Evolutionary conservation across 2,113 vertebrate genomes (phyloP).

Genomic region (Fulmarus glacialis): DNA sequence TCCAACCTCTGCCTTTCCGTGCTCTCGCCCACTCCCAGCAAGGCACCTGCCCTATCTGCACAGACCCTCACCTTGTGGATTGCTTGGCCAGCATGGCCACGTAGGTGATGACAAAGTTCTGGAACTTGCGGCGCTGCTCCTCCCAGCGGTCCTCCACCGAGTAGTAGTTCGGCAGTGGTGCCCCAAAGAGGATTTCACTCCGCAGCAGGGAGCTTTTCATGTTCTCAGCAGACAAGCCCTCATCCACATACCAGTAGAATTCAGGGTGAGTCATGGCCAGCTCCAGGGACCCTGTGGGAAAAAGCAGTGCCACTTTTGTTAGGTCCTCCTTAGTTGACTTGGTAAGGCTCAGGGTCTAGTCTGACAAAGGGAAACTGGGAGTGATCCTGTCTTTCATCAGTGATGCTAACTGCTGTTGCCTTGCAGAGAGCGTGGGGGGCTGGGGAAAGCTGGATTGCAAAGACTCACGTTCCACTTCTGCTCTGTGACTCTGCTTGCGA

Average conservation of each 20-base stretch:
- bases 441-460: neutral
- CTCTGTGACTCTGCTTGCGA: neutral
- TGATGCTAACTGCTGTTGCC: neutral
- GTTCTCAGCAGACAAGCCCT: constrained; percentile 87
- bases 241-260: constrained; percentile 98
- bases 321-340: neutral
- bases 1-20: neutral
- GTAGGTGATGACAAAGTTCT: constrained; percentile 92
- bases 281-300: constrained; percentile 85
- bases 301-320: neutral
- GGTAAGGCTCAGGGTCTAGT: neutral
- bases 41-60: neutral
- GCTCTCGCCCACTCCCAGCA: neutral
- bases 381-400: neutral
- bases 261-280: constrained; percentile 97
- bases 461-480: neutral
- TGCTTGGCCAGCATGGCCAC: constrained; percentile 90
- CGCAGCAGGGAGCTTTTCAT: constrained; percentile 91
- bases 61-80: constrained; percentile 86
- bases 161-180: constrained; percentile 90
- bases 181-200: constrained; percentile 94
- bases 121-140: constrained; percentile 90
- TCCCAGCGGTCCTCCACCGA: constrained; percentile 91
- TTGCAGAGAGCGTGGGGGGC: neutral
- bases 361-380: neutral